Conservation (phyloP, 1,140 invertebrate species). For the Bursaphelenchus mucronatus region DNA sequence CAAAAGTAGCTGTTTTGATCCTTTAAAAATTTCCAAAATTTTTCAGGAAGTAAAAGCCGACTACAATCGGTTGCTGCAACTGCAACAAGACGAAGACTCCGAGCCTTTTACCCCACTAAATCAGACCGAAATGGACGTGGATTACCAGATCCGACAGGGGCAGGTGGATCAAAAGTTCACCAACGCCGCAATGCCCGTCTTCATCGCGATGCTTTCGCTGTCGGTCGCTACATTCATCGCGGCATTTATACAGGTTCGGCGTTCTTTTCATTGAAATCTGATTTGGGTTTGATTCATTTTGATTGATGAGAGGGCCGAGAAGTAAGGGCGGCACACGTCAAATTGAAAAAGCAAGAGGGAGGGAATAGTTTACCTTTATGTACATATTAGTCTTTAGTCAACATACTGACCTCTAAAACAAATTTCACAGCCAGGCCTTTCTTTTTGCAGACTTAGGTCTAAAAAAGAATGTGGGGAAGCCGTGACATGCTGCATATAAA, state of each 20-base stretch:
- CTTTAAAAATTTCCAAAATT: no score
- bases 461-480: no score
- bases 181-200: constrained; percentile 49
- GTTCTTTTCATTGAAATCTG: background rate
- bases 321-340: background rate
- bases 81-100: constrained; percentile 43
- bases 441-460: no score
- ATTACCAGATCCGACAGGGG: constrained; percentile 29
- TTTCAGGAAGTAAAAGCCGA: constrained; percentile 20
- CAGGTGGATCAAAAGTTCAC: constrained; percentile 47
- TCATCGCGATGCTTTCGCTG: constrained; percentile 48
- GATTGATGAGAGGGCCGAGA: background rate
- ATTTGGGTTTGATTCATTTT: background rate
- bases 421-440: no score
- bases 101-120: constrained; percentile 26
- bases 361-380: no score
- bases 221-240: constrained; percentile 53
- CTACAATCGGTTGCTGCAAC: background rate
- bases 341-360: no score
- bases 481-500: no score
- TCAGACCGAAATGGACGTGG: constrained; percentile 11
- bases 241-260: constrained; percentile 51
- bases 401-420: no score
- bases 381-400: no score
- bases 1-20: no score